Evolutionary conservation across 2,113 vertebrate species (phyloP).

Genomic region (Hippocampus comes): DNA sequence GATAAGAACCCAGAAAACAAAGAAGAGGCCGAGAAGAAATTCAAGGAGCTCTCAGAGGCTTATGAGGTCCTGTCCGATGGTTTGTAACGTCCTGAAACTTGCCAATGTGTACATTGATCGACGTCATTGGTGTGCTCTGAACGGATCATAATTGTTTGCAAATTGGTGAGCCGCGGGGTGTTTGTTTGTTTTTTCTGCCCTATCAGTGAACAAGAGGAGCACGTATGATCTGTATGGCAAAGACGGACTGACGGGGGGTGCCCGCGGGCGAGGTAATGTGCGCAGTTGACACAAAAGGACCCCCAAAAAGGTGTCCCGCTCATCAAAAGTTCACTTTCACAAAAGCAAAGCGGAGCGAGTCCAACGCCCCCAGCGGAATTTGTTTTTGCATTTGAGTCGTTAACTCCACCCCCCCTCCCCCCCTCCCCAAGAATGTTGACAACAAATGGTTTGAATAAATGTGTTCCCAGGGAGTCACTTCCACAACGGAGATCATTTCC

Average conservation of each 20-base stretch:
- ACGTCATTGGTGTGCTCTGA: not conserved
- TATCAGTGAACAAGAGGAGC: constrained; percentile 84
- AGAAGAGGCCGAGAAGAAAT: constrained; percentile 87
- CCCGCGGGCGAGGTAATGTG: constrained; percentile 71
- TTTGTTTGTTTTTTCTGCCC: not conserved
- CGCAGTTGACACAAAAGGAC: not conserved
- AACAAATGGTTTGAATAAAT: not conserved
- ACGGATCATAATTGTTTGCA: too few relatives aligned
- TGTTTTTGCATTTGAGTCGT: too few relatives aligned
- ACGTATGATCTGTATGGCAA: constrained; percentile 90
- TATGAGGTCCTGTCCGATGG: constrained; percentile 96
- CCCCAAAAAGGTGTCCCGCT: too few relatives aligned
- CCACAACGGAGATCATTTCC: constrained; percentile 58
- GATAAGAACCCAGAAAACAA: constrained; percentile 98
- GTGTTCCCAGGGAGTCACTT: constrained; percentile 68
- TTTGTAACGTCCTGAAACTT: constrained; percentile 39
- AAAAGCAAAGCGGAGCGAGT: too few relatives aligned
- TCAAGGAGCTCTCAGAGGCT: constrained; percentile 95
- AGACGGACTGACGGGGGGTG: constrained; percentile 82
- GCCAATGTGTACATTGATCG: not conserved
- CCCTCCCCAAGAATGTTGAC: too few relatives aligned
- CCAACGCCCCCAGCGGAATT: too few relatives aligned
- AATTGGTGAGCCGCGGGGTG: not conserved
- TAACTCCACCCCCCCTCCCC: too few relatives aligned
- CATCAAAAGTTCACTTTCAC: too few relatives aligned